Evolutionary conservation across 2,113 vertebrate species (phyloP).

Genomic region (Toxostoma redivivum): DNA sequence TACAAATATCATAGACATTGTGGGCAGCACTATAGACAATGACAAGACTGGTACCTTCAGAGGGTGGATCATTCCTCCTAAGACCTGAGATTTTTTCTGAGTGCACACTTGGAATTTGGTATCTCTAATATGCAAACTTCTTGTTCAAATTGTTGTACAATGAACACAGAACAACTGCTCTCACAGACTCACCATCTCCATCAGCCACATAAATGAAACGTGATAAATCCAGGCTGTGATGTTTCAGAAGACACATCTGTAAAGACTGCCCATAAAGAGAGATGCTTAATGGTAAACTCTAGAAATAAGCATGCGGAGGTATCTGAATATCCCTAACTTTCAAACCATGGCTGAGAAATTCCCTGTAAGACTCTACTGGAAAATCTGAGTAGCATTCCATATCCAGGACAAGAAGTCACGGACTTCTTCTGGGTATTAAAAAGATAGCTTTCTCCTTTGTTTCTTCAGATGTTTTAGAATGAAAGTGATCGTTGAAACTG

Average conservation of each 20-base stretch:
- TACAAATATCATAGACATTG: not conserved
- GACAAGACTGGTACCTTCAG: not conserved
- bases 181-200: not conserved
- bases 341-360: not conserved
- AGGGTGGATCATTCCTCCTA: not conserved
- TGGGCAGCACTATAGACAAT: not conserved
- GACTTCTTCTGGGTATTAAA: not conserved
- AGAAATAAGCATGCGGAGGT: not conserved
- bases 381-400: not conserved
- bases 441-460: not conserved
- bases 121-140: not conserved
- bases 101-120: not conserved
- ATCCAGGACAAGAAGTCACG: accelerated
- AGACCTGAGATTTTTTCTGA: not conserved
- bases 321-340: not conserved
- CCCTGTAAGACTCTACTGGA: not conserved
- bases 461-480: not conserved
- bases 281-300: not conserved
- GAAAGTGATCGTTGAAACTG: not conserved
- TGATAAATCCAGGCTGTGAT: not conserved
- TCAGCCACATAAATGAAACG: not conserved
- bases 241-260: not conserved
- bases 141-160: not conserved
- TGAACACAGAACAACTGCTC: not conserved
- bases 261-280: not conserved